Percentiles rank a stretch among this genome's conserved stretches.
phyloP scores from a whole-genome alignment of 2,797 vertebrate genomes.

The Sebastes steindachneri region DNA sequence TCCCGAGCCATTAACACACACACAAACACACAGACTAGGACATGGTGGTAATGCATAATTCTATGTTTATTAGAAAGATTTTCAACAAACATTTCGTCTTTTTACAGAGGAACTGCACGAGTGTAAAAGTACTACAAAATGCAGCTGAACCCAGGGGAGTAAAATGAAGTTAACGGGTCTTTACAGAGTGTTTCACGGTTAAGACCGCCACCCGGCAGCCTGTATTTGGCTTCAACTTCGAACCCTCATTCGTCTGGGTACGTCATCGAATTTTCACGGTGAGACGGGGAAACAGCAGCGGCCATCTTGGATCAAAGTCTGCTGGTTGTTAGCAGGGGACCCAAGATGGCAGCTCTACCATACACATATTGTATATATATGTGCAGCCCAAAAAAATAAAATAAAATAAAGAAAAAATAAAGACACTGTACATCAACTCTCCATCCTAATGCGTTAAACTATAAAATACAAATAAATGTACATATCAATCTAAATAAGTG shows the following conservation, averaged over 20 bases:
- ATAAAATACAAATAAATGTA: conserved; percentile 76
- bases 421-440: conserved; percentile 63
- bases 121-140: conserved; percentile 74
- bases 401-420: not conserved
- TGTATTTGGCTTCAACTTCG: not conserved
- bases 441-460: conserved; percentile 59
- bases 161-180: conserved; percentile 26
- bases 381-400: conserved; percentile 14
- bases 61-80: conserved; percentile 86
- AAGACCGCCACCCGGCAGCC: not conserved
- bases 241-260: not conserved
- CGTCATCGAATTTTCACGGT: conserved; percentile 6
- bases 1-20: not conserved
- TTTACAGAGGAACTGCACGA: conserved; percentile 68
- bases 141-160: conserved; percentile 42
- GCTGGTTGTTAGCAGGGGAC: conserved; percentile 23
- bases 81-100: conserved; percentile 67
- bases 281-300: conserved; percentile 1
- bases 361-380: conserved; percentile 5
- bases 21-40: conserved; percentile 16
- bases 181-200: conserved; percentile 19
- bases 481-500: conserved; percentile 60
- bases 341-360: conserved; percentile 40
- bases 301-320: conserved; percentile 43
- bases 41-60: conserved; percentile 78